Evolutionary conservation across 2,113 vertebrate species (phyloP).

Genomic region (Leucoraja erinaceus): DNA sequence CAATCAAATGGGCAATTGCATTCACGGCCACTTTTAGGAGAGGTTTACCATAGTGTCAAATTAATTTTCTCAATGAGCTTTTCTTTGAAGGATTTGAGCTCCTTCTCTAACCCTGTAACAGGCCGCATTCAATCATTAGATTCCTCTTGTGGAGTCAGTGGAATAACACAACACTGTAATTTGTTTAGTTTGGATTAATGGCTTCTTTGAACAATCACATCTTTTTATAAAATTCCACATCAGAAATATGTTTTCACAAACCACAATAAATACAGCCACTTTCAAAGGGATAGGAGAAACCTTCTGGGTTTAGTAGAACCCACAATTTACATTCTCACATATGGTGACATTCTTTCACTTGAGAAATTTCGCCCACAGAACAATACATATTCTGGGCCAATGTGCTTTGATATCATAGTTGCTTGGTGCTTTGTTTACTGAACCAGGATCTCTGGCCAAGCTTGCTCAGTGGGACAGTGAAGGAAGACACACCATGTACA

Average conservation of each 20-base stretch:
- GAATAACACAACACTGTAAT: conserved; percentile 41
- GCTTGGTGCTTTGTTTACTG: conserved; percentile 12
- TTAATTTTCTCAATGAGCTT: conserved; percentile 23
- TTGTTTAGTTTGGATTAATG: conserved; percentile 44
- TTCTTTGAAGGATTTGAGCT: background rate
- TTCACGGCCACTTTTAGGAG: background rate
- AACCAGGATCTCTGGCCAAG: background rate
- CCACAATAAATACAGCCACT: conserved; percentile 39
- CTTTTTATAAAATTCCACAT: conserved; percentile 39
- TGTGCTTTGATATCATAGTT: conserved; percentile 51
- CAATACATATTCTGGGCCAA: conserved; percentile 56
- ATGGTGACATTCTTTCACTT: conserved; percentile 53
- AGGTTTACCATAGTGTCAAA: background rate
- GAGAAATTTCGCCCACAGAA: conserved; percentile 56
- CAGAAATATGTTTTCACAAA: conserved; percentile 39
- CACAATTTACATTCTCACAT: conserved; percentile 49
- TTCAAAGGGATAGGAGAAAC: conserved; percentile 56
- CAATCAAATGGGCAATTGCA: background rate
- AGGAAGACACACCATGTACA: background rate
- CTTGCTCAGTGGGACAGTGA: background rate
- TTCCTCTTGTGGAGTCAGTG: conserved; percentile 48
- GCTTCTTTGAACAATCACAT: conserved; percentile 39
- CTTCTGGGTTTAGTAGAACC: conserved; percentile 52
- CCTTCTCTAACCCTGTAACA: background rate
- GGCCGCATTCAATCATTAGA: conserved; percentile 51